These are phyloP conservation scores for Ornithorhynchus anatinus DNA, from an alignment of 2,113 vertebrate genomes.

Conservation along the genomic window DNA sequence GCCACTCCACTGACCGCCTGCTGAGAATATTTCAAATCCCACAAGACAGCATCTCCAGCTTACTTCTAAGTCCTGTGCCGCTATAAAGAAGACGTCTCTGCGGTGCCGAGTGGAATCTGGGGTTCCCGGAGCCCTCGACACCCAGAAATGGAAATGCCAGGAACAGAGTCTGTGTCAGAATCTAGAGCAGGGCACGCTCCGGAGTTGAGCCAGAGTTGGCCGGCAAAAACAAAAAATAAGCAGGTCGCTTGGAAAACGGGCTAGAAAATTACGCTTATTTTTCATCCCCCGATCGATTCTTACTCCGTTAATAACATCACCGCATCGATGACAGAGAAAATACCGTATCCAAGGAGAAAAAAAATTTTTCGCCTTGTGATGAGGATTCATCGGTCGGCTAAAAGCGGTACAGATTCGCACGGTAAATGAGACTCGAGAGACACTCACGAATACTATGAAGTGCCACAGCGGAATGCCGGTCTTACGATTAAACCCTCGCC, in stretches of 20 bases:
- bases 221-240: slow-evolving; percentile 50
- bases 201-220: too few species aligned
- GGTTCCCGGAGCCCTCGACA: too few species aligned
- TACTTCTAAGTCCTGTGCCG: too few species aligned
- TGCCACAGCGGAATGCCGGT: slow-evolving; percentile 16
- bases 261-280: slow-evolving; percentile 12
- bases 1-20: too few species aligned
- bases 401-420: slow-evolving; percentile 1
- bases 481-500: slow-evolving; percentile 14
- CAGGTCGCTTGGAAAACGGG: slow-evolving; percentile 30
- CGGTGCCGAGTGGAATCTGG: too few species aligned
- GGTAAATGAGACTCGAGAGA: neutral
- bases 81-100: too few species aligned
- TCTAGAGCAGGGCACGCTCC: too few species aligned
- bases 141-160: too few species aligned
- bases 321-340: slow-evolving; percentile 30
- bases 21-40: too few species aligned
- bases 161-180: too few species aligned
- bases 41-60: too few species aligned
- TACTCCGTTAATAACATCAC: slow-evolving; percentile 34
- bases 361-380: neutral
- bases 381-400: neutral
- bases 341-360: neutral
- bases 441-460: fast-evolving
- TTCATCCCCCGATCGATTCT: too few species aligned